Conservation (phyloP, 2,888 invertebrate species). For the Rhorus exstirpatorius region DNA sequence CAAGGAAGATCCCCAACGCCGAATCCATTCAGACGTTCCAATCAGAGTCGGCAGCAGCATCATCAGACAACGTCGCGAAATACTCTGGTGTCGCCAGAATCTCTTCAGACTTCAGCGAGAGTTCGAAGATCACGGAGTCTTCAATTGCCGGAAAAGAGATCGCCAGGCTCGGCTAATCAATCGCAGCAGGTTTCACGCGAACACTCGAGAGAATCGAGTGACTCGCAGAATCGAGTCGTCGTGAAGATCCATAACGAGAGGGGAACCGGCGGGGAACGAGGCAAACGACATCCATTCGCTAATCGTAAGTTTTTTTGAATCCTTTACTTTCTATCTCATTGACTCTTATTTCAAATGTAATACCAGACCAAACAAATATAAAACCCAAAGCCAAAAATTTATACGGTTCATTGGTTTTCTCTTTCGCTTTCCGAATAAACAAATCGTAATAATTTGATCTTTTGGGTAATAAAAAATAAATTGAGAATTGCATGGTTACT, state of each 20-base stretch:
- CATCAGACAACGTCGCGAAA: slow-evolving; percentile 79
- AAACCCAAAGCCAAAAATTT: too few species aligned
- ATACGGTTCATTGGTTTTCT: too few species aligned
- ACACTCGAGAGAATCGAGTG: slow-evolving; percentile 84
- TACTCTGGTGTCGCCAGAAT: slow-evolving; percentile 79
- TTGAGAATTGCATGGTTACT: too few species aligned
- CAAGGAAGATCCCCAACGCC: slow-evolving; percentile 82
- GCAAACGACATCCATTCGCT: slow-evolving; percentile 79
- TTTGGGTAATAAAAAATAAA: too few species aligned
- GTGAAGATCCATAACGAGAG: slow-evolving; percentile 84
- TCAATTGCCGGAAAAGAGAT: slow-evolving; percentile 89
- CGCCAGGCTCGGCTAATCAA: slow-evolving; percentile 85
- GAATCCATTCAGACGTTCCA: slow-evolving; percentile 79
- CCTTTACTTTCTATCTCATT: background rate
- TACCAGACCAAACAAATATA: background rate
- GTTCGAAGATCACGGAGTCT: slow-evolving; percentile 88
- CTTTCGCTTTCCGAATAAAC: too few species aligned
- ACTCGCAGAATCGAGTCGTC: slow-evolving; percentile 82
- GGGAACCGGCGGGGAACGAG: slow-evolving; percentile 74
- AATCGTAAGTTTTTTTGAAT: slow-evolving; percentile 78
- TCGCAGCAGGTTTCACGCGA: slow-evolving; percentile 82
- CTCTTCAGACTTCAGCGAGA: slow-evolving; percentile 79
- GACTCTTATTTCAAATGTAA: background rate
- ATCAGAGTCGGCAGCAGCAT: slow-evolving; percentile 77
- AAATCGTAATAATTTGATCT: too few species aligned